Percentiles rank a stretch among this genome's conserved stretches.
phyloP scores from a whole-genome alignment of 2,797 vertebrate species.

The Lerista edwardsae region DNA sequence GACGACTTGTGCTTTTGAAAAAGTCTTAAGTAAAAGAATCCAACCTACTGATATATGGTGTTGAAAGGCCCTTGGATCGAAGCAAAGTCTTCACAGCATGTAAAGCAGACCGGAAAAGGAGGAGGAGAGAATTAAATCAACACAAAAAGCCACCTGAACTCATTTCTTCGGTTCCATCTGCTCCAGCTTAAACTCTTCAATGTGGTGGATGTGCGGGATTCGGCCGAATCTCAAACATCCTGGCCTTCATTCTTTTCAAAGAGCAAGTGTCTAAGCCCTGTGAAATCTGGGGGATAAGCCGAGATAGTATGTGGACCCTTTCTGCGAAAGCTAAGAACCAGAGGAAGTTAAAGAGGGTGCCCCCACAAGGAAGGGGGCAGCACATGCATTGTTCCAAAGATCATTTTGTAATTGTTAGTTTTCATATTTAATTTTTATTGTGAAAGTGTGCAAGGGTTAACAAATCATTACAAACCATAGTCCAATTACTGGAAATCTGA shows the following conservation, averaged over 20 bases:
- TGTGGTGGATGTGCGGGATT: neutral
- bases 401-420: neutral
- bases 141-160: neutral
- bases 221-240: neutral
- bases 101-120: neutral
- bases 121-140: neutral
- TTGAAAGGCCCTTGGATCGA: conserved; percentile 5
- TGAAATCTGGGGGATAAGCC: neutral
- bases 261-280: neutral
- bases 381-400: neutral
- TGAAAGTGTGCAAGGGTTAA: neutral
- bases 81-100: neutral
- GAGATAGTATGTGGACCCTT: no score
- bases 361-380: neutral
- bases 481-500: neutral
- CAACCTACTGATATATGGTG: neutral
- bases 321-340: neutral
- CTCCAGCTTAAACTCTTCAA: neutral
- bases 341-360: neutral
- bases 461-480: neutral
- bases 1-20: neutral
- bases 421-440: neutral
- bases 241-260: neutral
- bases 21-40: neutral
- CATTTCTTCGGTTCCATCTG: neutral